Conservation (phyloP, 2,888 invertebrate species). For the Hololepta plana region DNA sequence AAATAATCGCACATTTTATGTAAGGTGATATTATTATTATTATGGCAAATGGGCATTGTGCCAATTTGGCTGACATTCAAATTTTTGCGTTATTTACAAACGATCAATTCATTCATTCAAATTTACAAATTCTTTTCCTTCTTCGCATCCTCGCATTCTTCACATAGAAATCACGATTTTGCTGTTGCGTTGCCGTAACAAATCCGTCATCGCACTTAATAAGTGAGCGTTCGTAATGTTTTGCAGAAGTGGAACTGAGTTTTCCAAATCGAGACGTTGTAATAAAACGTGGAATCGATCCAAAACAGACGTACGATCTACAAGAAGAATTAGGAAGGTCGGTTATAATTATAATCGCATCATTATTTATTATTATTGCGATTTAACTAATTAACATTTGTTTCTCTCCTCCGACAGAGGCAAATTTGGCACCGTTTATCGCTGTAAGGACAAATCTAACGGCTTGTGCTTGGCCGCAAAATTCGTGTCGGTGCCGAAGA, state of each 20-base stretch:
- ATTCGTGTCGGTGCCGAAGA: constrained; percentile 68
- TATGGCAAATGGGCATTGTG: no score
- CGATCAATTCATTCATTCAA: not conserved
- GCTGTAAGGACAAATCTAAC: constrained; percentile 69
- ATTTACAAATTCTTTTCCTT: not conserved
- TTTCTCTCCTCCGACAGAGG: no score
- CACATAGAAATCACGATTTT: no score
- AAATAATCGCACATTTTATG: no score
- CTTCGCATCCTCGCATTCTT: constrained; percentile 1
- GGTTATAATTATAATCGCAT: constrained; percentile 17
- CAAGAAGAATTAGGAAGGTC: constrained; percentile 87
- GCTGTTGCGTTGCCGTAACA: no score
- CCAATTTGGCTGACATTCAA: no score
- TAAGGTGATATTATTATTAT: no score
- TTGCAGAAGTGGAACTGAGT: constrained; percentile 70
- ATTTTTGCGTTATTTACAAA: not conserved
- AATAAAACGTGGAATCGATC: constrained; percentile 67
- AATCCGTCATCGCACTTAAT: no score
- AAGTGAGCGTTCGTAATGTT: not conserved
- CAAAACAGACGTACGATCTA: constrained; percentile 73
- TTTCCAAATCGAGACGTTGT: constrained; percentile 78
- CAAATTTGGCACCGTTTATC: constrained; percentile 93
- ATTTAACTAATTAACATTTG: no score
- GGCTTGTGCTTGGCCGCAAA: constrained; percentile 80
- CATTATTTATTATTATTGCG: constrained; percentile 1